phyloP scores from a whole-genome alignment of 2,888 invertebrate genomes.

The Endomychus coccineus region DNA sequence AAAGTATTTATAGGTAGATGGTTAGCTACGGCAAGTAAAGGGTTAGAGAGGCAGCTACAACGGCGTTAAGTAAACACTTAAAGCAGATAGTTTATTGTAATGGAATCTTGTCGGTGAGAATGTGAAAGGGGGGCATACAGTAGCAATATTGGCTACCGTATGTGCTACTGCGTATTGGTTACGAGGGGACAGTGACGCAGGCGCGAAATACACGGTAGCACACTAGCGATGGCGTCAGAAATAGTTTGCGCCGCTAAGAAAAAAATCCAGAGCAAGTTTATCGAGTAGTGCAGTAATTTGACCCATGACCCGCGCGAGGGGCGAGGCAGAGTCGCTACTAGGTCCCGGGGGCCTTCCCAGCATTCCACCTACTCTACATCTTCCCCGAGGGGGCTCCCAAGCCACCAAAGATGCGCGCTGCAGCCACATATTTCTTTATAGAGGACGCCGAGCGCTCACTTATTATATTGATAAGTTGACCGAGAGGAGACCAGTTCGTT shows the following conservation, averaged over 20 bases:
- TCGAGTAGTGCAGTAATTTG: conserved; percentile 18
- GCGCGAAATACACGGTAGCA: conserved; percentile 23
- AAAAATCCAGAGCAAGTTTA: conserved; percentile 18
- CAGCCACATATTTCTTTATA: conserved; percentile 15
- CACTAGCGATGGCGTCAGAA: conserved; percentile 19
- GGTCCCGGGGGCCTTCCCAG: conserved; percentile 33
- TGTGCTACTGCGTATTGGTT: conserved; percentile 23
- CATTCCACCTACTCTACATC: conserved; percentile 34
- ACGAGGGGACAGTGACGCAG: conserved; percentile 15
- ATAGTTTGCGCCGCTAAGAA: conserved; percentile 9
- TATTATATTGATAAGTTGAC: conserved; percentile 17
- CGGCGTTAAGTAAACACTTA: too few relatives aligned
- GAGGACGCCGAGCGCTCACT: conserved; percentile 14
- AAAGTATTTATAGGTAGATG: too few relatives aligned
- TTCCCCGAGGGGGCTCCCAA: conserved; percentile 31
- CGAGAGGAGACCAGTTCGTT: too few relatives aligned
- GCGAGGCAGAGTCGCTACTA: conserved; percentile 31
- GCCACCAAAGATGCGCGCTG: conserved; percentile 22
- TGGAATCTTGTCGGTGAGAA: background rate
- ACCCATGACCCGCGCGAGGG: conserved; percentile 23
- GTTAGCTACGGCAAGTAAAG: too few relatives aligned
- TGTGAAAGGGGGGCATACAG: conserved; percentile 23
- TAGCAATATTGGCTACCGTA: conserved; percentile 27
- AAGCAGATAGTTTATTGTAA: too few relatives aligned
- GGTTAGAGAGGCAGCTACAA: too few relatives aligned